Evolutionary conservation across 1,140 invertebrate genomes (phyloP), one percentile per base, ranked within the genome.

Genomic region (Bombus huntii): DNA sequence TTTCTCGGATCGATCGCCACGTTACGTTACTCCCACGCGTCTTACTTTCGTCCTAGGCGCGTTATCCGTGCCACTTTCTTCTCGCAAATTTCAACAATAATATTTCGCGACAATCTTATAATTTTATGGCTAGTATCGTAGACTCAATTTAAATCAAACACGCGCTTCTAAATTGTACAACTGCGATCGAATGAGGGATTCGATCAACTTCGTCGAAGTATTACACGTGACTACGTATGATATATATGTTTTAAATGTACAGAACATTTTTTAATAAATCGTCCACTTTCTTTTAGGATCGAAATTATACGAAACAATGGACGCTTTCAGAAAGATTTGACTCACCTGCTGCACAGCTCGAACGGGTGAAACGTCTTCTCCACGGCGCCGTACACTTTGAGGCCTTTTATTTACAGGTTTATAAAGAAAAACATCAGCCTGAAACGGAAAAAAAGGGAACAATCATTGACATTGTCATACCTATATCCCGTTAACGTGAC

Each of bases 301-400:
- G 57, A 59, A n/a, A n/a, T 22, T 3, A n/a, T 10, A 62, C 1
- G 22, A 4, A 62, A 28, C 59, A 2, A 3, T 62, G 5, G 4
- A 62, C 28, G 12, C 3, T n/a, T 3, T 0, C 28, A n/a, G 0
- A 62, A 62, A n/a, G 0, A 13, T 62, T 28, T 6, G 18, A 78
- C 75, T 78, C 6, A 89, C 93, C 93, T 93, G 91, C 94, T 95
- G 94, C 94, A 94, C 92, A 95, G 93, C 92, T 95, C 95, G 94
- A 95, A 95, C 87, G 95, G 94, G 94, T 94, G 93, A 92, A 95
- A 95, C 93, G 94, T 93, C 91, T 95, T 95, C 93, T 95, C 95
- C 94, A 95, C 94, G 92, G 95, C 92, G 93, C 94, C 94, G 95
- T 95, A 95, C 95, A 95, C 94, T 95, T 95, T 95, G 95, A 95